Conservation (phyloP, 2,888 invertebrate species). For the Priocnemis perturbator region DNA sequence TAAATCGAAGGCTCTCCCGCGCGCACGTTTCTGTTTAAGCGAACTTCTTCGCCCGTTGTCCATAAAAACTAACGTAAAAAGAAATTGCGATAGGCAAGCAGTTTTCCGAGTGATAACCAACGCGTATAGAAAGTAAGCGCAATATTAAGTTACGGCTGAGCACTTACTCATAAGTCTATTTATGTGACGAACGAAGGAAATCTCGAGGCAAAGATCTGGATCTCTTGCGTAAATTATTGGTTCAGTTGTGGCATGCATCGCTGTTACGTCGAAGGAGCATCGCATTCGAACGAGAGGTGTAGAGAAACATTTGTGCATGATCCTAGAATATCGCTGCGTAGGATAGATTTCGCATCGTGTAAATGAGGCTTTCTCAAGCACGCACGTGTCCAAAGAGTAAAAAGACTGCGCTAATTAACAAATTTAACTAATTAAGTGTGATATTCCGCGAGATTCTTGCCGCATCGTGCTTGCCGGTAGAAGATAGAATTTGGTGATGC, state of each 20-base stretch:
- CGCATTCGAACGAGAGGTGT: neutral
- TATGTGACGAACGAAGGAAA: neutral
- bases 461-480: too few relatives aligned
- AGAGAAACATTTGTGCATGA: conserved; percentile 4
- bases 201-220: neutral
- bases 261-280: neutral
- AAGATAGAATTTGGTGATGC: neutral
- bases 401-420: conserved; percentile 33
- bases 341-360: neutral
- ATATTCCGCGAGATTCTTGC: conserved; percentile 16
- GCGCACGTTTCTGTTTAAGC: too few relatives aligned
- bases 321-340: neutral
- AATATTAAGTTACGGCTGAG: neutral
- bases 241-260: neutral
- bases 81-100: too few relatives aligned
- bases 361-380: too few relatives aligned
- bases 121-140: neutral
- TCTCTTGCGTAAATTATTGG: too few relatives aligned
- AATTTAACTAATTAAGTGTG: conserved; percentile 25
- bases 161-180: neutral
- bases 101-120: neutral
- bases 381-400: conserved; percentile 41
- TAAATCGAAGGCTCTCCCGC: too few relatives aligned
- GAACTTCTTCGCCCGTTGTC: too few relatives aligned
- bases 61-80: neutral